Evolutionary conservation across 2,113 vertebrate species (phyloP).

Genomic region (Mirza zaza): DNA sequence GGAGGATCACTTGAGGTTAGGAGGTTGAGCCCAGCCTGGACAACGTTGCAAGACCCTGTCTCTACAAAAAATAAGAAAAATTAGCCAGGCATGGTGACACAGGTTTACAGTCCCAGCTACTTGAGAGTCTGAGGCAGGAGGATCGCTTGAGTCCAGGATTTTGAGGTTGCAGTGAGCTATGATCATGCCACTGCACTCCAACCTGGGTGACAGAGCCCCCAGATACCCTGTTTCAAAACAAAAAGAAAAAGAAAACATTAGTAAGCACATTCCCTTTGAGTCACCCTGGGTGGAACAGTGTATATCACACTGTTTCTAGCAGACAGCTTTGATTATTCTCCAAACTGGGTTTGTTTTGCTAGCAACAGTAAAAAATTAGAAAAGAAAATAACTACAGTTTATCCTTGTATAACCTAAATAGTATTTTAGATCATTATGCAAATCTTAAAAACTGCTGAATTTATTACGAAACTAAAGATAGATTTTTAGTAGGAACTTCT

Average conservation of each 20-base stretch:
- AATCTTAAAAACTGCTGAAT: neutral
- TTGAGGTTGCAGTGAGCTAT: no score
- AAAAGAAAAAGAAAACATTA: neutral
- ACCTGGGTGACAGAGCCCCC: no score
- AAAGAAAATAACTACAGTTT: neutral
- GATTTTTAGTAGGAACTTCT: conserved; percentile 52
- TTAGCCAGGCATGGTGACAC: no score
- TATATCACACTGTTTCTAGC: neutral
- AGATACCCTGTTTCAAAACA: no score
- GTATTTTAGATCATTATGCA: conserved; percentile 33
- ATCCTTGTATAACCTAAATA: conserved; percentile 4
- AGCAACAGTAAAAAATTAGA: conserved; percentile 11
- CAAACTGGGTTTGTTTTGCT: neutral
- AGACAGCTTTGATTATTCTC: neutral
- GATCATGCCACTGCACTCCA: no score
- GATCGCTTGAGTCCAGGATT: no score
- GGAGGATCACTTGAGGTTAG: no score
- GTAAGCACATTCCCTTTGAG: neutral
- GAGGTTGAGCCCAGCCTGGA: no score
- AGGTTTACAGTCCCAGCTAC: no score
- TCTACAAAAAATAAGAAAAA: no score
- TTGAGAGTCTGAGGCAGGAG: no score
- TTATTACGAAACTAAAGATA: conserved; percentile 40
- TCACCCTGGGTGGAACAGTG: neutral
- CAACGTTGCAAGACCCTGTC: no score